Evolutionary conservation across 2,797 vertebrate genomes (phyloP), one percentile per base, ranked within the genome.

Genomic region (Podargus strigoides): DNA sequence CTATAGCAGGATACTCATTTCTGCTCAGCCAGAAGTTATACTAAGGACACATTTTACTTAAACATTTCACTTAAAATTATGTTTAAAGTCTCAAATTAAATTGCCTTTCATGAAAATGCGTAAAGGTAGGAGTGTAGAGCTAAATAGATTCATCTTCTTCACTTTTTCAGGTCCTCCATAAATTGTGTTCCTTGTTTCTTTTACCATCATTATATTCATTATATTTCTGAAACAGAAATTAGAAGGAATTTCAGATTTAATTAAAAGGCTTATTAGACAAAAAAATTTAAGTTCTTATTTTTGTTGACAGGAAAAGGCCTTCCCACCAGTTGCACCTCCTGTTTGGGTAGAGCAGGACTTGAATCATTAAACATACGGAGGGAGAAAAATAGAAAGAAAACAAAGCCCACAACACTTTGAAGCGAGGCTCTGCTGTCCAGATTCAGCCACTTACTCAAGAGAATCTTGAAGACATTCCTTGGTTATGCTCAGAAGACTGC

Each of bases 311-410:
- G 9, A 60, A 84, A 19, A 66, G 4, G 23, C 34, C 4, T 36
- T 73, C 36, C 14, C 5, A 66, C 7, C 20, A 37, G 10, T 55
- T 87, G 14, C 21, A 91, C 4, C 56, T 75, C 46, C 24, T 77
- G 17, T 26, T 2, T 55, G 28, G 9, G 23, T 39, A 79, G 21
- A 79, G 15, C 10, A 67, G 49, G 17, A 12, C 15, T 88, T 28
- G 17, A 50, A 42, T 56, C 46, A n/a, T 22, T 66, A 56, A 50
- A 34, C 4, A 10, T 2, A 23, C n/a, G 4, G 10, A 7, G 12
- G 6, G 2, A 27, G 2, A 7, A 14, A 52, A n/a, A 41, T 21
- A 39, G 15, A 4, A 8, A 27, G 1, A 4, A 7, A 27, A 24
- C 10, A 50, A 28, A 22, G 12, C 11, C 12, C 4, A 24, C 3